Evolutionary conservation across 2,888 invertebrate genomes (phyloP).

Genomic region (Rotaria socialis): DNA sequence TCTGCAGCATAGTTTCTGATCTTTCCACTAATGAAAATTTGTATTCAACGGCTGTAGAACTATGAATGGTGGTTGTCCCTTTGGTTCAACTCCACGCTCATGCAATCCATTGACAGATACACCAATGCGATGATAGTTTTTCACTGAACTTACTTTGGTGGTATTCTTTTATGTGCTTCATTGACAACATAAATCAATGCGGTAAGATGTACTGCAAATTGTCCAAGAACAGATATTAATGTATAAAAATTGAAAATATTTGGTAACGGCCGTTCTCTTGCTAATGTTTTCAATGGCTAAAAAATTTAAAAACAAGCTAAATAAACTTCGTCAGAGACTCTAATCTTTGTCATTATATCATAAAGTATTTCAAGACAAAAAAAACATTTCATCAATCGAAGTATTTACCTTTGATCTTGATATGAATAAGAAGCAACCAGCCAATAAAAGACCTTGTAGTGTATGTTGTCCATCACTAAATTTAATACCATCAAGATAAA

Average conservation of each 20-base stretch:
- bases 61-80: too few species aligned
- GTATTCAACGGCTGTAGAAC: too few species aligned
- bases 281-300: conserved; percentile 80
- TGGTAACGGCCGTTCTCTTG: conserved; percentile 86
- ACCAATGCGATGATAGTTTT: too few species aligned
- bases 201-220: conserved; percentile 88
- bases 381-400: neutral
- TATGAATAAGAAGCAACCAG: conserved; percentile 94
- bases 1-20: too few species aligned
- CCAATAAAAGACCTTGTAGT: conserved; percentile 85
- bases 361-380: neutral
- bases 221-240: conserved; percentile 82
- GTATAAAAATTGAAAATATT: conserved; percentile 98
- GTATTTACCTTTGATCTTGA: conserved; percentile 77
- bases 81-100: too few species aligned
- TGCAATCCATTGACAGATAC: too few species aligned
- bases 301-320: conserved; percentile 49
- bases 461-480: conserved; percentile 96
- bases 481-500: conserved; percentile 94
- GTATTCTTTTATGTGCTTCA: conserved; percentile 64
- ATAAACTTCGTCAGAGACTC: conserved; percentile 7
- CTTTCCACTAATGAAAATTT: too few species aligned
- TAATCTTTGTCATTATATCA: conserved; percentile 4
- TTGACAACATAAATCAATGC: conserved; percentile 80
- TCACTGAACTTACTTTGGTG: conserved; percentile 58